Conservation (phyloP, 2,888 invertebrate genomes). For the Zygaena filipendulae region DNA sequence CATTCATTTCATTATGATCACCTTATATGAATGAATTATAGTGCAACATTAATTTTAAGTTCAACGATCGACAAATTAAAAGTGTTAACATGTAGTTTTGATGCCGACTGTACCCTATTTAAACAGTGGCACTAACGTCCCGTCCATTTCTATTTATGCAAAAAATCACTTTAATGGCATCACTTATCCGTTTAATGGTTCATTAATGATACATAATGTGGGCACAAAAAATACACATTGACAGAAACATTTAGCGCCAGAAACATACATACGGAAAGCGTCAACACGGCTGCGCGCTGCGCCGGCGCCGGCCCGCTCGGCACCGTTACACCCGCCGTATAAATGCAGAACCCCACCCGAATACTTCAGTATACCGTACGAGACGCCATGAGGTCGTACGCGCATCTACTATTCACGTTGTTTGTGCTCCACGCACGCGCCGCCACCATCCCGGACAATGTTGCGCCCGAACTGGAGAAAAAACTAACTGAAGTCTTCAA, state of each 20-base stretch:
- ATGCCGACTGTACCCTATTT: no score
- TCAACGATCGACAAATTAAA: no score
- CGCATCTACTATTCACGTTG: constrained; percentile 32
- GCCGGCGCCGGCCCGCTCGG: constrained; percentile 19
- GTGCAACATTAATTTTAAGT: no score
- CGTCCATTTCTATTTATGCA: no score
- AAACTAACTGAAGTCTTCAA: constrained; percentile 22
- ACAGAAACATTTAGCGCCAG: constrained; percentile 42
- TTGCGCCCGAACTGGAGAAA: constrained; percentile 19
- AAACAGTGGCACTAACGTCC: no score
- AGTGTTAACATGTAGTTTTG: no score
- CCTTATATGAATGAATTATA: no score
- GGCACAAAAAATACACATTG: constrained; percentile 50
- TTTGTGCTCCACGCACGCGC: constrained; percentile 37
- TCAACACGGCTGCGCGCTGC: constrained; percentile 27
- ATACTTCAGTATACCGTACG: constrained; percentile 33
- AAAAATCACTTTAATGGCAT: no score
- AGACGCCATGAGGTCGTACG: constrained; percentile 47
- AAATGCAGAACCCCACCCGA: constrained; percentile 34
- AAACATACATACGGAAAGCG: constrained; percentile 25
- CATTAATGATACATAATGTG: no score
- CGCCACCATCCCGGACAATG: constrained; percentile 31
- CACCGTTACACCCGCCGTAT: constrained; percentile 54
- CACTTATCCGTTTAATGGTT: no score
- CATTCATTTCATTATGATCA: no score